Conservation (phyloP, 2,113 vertebrate species). For the Phalacrocorax pelagicus region DNA sequence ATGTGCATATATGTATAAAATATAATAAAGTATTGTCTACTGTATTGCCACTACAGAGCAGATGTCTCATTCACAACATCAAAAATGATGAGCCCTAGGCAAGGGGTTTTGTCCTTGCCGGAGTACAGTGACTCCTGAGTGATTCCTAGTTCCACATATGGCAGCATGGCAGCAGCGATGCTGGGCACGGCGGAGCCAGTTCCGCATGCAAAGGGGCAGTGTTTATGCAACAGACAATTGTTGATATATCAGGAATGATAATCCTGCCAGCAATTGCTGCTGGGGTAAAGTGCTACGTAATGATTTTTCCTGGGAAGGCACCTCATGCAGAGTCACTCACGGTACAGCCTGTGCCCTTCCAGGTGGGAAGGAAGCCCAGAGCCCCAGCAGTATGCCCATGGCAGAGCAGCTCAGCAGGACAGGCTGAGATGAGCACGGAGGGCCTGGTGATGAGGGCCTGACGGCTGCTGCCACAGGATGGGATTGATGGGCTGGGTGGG, state of each 20-base stretch:
- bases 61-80: neutral
- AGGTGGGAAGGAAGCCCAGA: neutral
- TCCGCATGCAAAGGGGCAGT: neutral
- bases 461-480: neutral
- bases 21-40: neutral
- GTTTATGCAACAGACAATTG: neutral
- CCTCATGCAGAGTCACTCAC: neutral
- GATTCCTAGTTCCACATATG: neutral
- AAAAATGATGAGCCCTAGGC: neutral
- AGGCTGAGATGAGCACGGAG: neutral
- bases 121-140: neutral
- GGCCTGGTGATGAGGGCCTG: neutral
- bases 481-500: neutral
- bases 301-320: neutral
- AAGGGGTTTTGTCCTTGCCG: neutral
- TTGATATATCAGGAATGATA: neutral
- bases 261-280: neutral
- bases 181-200: rapidly evolving
- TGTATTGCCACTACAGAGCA: neutral
- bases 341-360: neutral
- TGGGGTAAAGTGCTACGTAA: neutral
- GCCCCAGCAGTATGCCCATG: rapidly evolving
- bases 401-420: neutral
- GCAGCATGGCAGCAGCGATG: neutral
- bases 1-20: neutral